Conservation (phyloP, 2,888 invertebrate species). For the Eupithecia insigniata region DNA sequence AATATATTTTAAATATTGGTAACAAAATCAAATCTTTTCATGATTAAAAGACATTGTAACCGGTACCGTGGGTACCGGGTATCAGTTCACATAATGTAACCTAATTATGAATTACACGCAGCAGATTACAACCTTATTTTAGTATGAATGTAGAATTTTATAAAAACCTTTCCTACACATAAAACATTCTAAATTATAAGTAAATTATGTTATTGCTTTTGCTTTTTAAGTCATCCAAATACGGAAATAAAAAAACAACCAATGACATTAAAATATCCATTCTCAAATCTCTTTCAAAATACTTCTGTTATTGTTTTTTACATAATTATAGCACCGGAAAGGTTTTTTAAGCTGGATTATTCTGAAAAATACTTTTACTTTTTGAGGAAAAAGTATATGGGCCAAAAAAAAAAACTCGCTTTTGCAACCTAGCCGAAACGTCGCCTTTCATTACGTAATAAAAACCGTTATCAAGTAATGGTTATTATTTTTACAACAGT, state of each 20-base stretch:
- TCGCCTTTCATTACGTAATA: neutral
- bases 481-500: neutral
- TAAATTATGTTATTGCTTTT: no score
- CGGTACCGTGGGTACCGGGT: no score
- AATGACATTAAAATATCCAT: no score
- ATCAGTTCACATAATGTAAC: no score
- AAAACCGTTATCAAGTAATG: neutral
- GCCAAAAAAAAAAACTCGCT: no score
- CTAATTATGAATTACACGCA: neutral
- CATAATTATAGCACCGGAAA: neutral
- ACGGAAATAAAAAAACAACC: neutral
- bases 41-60: neutral
- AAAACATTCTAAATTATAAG: no score
- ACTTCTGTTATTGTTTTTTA: neutral
- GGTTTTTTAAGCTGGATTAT: no score
- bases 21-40: constrained; percentile 1
- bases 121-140: no score
- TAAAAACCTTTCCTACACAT: no score
- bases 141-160: neutral
- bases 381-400: no score
- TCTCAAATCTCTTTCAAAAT: neutral
- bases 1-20: neutral
- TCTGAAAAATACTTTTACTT: no score
- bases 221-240: neutral
- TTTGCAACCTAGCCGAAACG: neutral